Percentiles rank a stretch among this genome's conserved stretches.
phyloP scores from a whole-genome alignment of 2,888 invertebrate species.

The Pristionchus maxplancki region DNA sequence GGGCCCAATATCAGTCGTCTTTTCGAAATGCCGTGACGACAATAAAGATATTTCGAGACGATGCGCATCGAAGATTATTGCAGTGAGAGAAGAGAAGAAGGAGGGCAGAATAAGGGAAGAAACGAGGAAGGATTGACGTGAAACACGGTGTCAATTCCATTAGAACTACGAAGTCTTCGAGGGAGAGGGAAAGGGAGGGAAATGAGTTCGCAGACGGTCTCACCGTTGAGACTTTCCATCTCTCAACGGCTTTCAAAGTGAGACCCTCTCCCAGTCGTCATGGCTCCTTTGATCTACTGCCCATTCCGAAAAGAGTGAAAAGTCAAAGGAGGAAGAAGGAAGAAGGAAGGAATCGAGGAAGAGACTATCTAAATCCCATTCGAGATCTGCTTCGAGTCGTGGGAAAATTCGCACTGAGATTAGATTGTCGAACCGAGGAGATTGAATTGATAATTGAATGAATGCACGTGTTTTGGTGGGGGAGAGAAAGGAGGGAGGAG shows the following conservation, averaged over 20 bases:
- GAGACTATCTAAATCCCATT: background rate
- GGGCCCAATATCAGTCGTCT: background rate
- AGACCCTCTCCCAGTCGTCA: background rate
- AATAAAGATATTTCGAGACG: background rate
- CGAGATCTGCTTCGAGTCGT: background rate
- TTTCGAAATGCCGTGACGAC: background rate
- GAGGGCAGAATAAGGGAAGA: background rate
- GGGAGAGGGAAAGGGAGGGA: background rate
- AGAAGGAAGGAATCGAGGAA: background rate
- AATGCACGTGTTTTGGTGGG: constrained; percentile 10
- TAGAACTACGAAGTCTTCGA: background rate
- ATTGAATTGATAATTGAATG: background rate
- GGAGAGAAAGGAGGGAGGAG: background rate
- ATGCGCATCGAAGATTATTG: constrained; percentile 3
- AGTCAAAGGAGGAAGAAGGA: constrained; percentile 18
- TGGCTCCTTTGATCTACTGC: background rate
- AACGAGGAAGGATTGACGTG: background rate
- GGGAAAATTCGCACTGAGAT: background rate
- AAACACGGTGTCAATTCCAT: constrained; percentile 1
- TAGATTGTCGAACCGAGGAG: background rate
- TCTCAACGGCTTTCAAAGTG: too few species aligned
- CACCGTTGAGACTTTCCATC: too few species aligned
- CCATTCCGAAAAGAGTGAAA: constrained; percentile 1
- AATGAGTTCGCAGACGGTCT: background rate
- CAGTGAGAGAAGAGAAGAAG: background rate